Base-by-base conservation (phyloP, 2,888 invertebrate species). In the Gymnocheta viridis region DNA sequence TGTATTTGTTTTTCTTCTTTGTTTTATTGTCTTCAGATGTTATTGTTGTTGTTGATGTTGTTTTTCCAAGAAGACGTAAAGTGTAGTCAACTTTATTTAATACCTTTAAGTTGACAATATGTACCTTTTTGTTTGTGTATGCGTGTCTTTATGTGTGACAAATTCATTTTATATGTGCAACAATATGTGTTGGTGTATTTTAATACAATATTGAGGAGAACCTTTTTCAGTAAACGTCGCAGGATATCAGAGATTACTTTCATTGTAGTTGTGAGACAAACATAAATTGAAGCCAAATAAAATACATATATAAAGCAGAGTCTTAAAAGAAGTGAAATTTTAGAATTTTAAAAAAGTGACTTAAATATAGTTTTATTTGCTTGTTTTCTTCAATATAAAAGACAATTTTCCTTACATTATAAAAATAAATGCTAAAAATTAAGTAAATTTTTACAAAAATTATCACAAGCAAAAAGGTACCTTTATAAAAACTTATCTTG, bases 51-150 rank as follows among this genome's bases (percentile, higher is more conserved):
- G 38, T 54, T 32, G 29, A 41, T 81, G 41, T 76, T 85, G 87
- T 88, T 38, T 60, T 54, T 49, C 47, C 29, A 56, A 64, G 74
- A 74, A 64, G 73, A 88, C 89, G 88, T 89, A 88, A 89, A 90
- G 90, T 90, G 90, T 89, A 89, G 90, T 90, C 90, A 90, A 90
- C 89, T 90, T 89, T 89, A 89, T 89, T 90, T 89, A 89, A 90
- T 88, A 89, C 88, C 88, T 88, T 89, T 88, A 90, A 87, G 89
- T 90, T 89, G 89, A 90, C 89, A 89, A 78, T 78, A 66, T 58
- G 41, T 78, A 54, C 24, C 22, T 4, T 29, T 47, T 19, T 19
- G 5, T 2, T 14, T 62, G 51, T 10, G n/a, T 62, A 2, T 22
- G n/a, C 17, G 19, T 22, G 12, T 66, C n/a, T 24, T 6, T 56